These are phyloP conservation scores for Meloidogyne exigua DNA, from an alignment of 1,140 invertebrate genomes.

Conservation along the genomic window DNA sequence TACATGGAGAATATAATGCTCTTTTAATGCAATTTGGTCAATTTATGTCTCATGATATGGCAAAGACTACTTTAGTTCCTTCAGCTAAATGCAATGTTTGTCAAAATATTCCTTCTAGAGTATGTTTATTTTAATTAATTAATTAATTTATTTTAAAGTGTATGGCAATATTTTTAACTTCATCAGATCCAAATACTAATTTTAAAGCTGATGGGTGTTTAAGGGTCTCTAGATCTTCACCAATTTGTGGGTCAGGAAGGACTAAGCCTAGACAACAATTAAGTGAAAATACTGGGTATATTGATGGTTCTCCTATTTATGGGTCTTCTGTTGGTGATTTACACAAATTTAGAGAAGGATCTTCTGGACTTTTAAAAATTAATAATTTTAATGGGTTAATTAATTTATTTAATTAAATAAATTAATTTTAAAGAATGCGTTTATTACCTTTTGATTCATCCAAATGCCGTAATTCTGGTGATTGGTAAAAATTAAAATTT, in stretches of 20 bases:
- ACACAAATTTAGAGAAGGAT: conserved; percentile 58
- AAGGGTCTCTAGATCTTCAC: conserved; percentile 59
- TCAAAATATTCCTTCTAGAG: conserved; percentile 58
- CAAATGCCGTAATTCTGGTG: conserved; percentile 47
- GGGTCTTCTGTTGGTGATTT: conserved; percentile 52
- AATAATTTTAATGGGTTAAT: conserved; percentile 56
- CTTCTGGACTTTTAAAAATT: conserved; percentile 55
- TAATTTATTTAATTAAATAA: not conserved
- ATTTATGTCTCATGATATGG: conserved; percentile 63
- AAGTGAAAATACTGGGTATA: conserved; percentile 61
- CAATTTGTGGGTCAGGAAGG: conserved; percentile 61
- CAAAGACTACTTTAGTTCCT: conserved; percentile 62
- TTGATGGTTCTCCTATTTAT: conserved; percentile 59
- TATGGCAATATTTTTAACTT: conserved; percentile 56
- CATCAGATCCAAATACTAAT: conserved; percentile 51
- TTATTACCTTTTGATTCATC: conserved; percentile 57
- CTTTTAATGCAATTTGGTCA: conserved; percentile 64
- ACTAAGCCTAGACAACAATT: conserved; percentile 60
- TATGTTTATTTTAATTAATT: not conserved
- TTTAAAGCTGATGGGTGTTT: conserved; percentile 58
- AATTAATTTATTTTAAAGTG: conserved; percentile 30
- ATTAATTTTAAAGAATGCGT: conserved; percentile 29
- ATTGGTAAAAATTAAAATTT: not conserved
- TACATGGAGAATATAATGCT: conserved; percentile 52
- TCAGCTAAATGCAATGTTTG: conserved; percentile 63